Base-by-base conservation (phyloP, 1,140 invertebrate genomes). In the Pseudomyrmex sp. region DNA sequence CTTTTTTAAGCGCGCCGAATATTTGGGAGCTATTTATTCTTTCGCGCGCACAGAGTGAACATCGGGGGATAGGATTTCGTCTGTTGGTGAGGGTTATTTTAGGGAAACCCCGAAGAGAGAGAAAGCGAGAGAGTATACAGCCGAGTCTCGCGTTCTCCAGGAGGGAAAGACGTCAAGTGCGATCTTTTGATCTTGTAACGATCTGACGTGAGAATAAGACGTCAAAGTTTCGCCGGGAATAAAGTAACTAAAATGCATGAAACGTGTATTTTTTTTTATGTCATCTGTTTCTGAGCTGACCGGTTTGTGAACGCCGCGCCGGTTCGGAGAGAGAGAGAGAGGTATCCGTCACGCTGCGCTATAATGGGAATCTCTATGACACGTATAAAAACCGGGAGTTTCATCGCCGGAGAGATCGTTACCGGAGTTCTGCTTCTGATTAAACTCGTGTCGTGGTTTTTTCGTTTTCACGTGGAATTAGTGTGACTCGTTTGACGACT, bases 141-240 rank as follows among this genome's bases (percentile, higher is more conserved):
- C 20, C 18, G 52, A 66, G n/a, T 3, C 18, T 18, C 65, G 65
- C 35, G 35, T 68, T 58, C 35, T 46, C 7, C 35, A 52, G n/a
- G 10, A 15, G 15, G 46, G 52, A 52, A 18, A 70, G 52, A 79
- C 54, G 65, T 79, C 79, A 63, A 82, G 18, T 20, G 35, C 5
- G 26, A 75, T 82, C 70, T 82, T 73, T 76, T 76, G 79, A 74
- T 62, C 58, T 75, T 46, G 58, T 75, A 82, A 75, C 50, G 72
- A 82, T 80, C 68, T 20, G 74, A 73, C 69, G 26, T 48, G 65
- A 70, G 13, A 56, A 56, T n/a, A 46, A 56, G 58, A 82, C 76
- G 54, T 79, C 54, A 69, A 79, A 35, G 26, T 77, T 48, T 59
- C 35, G 44, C 15, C 44, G 65, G 15, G 52, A 70, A 70, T 56